A percentile compares a stretch with the other conserved stretches of the same genome.
Evolutionary conservation across 2,888 invertebrate species (phyloP).

Genomic region (Euphydryas editha): DNA sequence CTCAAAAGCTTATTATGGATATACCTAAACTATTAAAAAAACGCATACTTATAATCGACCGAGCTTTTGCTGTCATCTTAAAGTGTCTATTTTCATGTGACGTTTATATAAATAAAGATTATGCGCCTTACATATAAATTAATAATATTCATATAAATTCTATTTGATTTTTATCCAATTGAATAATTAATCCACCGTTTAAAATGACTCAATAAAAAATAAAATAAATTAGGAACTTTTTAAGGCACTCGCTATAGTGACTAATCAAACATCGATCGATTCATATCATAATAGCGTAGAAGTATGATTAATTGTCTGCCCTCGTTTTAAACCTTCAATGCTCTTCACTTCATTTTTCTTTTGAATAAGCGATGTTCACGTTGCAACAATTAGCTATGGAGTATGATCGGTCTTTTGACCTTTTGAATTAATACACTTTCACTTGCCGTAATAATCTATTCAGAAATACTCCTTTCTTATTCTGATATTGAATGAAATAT

Average conservation of each 20-base stretch:
- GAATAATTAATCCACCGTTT: too few species aligned
- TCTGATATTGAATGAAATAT: not conserved
- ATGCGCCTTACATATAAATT: too few species aligned
- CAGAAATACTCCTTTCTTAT: not conserved
- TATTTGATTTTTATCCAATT: too few species aligned
- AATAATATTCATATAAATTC: too few species aligned
- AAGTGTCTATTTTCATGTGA: too few species aligned
- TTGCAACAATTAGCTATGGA: constrained; percentile 12
- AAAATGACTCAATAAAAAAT: not conserved
- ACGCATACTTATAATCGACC: too few species aligned
- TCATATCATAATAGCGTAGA: constrained; percentile 10
- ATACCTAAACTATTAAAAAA: too few species aligned
- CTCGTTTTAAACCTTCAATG: constrained; percentile 22
- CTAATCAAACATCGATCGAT: constrained; percentile 9
- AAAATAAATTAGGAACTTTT: not conserved
- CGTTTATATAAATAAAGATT: too few species aligned
- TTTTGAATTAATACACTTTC: constrained; percentile 5
- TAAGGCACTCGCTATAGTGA: constrained; percentile 11
- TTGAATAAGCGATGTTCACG: constrained; percentile 18
- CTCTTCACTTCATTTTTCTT: constrained; percentile 26
- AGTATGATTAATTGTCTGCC: constrained; percentile 28
- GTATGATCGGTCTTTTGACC: not conserved
- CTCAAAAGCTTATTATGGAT: too few species aligned
- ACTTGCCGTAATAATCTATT: not conserved
- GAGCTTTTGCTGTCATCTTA: too few species aligned